Base-by-base conservation (phyloP, 2,888 invertebrate species). In the Conomelus anceps region DNA sequence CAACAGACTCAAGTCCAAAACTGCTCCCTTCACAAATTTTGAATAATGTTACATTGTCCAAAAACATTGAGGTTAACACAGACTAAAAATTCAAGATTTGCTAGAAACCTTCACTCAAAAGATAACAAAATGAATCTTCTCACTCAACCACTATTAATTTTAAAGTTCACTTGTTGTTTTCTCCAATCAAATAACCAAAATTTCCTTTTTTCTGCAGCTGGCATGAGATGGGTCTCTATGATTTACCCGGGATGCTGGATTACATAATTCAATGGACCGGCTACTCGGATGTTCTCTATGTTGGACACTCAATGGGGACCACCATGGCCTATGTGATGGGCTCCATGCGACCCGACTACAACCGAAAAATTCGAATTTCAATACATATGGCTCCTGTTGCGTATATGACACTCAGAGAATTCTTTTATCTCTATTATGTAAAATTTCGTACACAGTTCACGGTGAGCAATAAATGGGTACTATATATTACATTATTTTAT, bases 291-390 rank as follows among this genome's bases (percentile, higher is more conserved):
- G 92, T 96, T 63, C 95, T 95, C 91, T 98, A 98, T 92, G 94
- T 98, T 85, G 98, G 98, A 0, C 98, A 98, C 93, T 98, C 98
- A 0, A 98, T 98, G 96, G 98, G 98, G 0, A 97, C 97, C 0
- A 96, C 97, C 0, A 94, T 96, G 92, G 95, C 96, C 91, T 96
- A 96, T 92, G 96, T 96, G 1, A 94, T 96, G 92, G 94, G 97
- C 88, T 96, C 96, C 0, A 94, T 95, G 22, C 93, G 95, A 91
- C 95, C 96, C 0, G 94, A 96, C 91, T 95, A 96, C 1, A 96
- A 96, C 91, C 94, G 95, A 84, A 94, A 95, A 85, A 94, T 97
- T 9, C 86, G 86, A 1, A 17, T 86, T 20, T 86, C 86, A 11
- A 13, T 86, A 7, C 23, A 86, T 86, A 86, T 86, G 86, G 86